These are phyloP conservation scores for Aplidium turbinatum DNA, from an alignment of 23 tunicate genomes.

Conservation along the genomic window DNA sequence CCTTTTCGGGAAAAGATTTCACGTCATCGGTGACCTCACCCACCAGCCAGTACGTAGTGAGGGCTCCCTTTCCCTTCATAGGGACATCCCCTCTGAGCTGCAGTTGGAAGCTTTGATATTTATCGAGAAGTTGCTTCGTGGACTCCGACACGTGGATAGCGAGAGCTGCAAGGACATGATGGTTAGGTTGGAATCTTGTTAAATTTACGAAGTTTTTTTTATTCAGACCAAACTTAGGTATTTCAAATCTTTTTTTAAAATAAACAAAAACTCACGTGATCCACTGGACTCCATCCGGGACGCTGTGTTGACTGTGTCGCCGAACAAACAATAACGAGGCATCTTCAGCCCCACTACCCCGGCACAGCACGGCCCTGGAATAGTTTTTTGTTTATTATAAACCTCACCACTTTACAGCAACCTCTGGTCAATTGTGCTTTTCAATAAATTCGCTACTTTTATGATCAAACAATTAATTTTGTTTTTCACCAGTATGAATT, in stretches of 20 bases:
- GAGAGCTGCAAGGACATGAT: constrained; percentile 72
- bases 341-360: constrained; percentile 97
- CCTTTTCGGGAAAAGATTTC: constrained; percentile 1
- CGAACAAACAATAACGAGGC: constrained; percentile 97
- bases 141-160: constrained; percentile 90
- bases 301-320: constrained; percentile 98
- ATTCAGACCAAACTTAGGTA: no score
- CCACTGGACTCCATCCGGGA: constrained; percentile 95
- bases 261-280: constrained; percentile 83
- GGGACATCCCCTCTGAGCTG: constrained; percentile 87
- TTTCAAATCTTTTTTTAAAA: no score
- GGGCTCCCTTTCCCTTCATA: constrained; percentile 77
- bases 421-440: not conserved
- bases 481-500: constrained; percentile 79
- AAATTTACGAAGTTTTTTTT: no score
- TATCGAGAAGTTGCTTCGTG: constrained; percentile 69
- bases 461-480: not conserved
- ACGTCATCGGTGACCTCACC: not conserved
- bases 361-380: constrained; percentile 96
- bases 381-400: no score
- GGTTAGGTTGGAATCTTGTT: no score
- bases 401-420: not conserved
- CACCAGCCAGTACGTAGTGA: constrained; percentile 77
- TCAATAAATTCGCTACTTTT: not conserved
- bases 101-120: constrained; percentile 60